A percentile compares a stretch with the other conserved stretches of the same genome.
These are phyloP conservation scores for Bradypodion pumilum DNA, from an alignment of 2,797 vertebrate species.

Conservation along the genomic window DNA sequence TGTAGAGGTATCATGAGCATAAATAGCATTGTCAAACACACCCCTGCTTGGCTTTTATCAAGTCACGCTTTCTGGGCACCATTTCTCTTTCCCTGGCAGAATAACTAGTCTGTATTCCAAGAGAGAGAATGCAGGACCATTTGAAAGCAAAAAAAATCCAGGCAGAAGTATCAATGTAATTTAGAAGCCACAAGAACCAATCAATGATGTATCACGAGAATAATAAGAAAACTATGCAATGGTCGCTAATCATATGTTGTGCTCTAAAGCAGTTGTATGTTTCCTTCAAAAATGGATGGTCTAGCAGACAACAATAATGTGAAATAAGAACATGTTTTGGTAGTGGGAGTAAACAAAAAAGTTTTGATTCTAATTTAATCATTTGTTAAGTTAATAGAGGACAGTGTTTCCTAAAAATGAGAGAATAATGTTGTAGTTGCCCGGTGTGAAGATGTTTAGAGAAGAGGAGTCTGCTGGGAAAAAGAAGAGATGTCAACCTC, in stretches of 20 bases:
- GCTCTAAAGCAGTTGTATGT: background rate
- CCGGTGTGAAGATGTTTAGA: background rate
- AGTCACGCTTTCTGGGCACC: background rate
- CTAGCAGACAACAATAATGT: background rate
- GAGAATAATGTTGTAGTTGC: background rate
- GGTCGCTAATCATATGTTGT: background rate
- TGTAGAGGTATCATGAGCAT: constrained; percentile 19
- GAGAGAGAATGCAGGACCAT: constrained; percentile 1
- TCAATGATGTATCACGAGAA: background rate
- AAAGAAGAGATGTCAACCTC: background rate
- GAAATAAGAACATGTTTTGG: background rate
- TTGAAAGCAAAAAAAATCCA: background rate
- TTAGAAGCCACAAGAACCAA: background rate
- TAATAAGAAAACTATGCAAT: background rate
- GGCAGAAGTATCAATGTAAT: background rate
- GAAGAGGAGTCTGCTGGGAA: too few species aligned
- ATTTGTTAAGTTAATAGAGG: background rate
- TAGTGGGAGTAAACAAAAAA: background rate
- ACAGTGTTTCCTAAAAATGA: background rate
- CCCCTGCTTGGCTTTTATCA: constrained; percentile 23
- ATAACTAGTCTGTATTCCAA: background rate
- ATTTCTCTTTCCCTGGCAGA: constrained; percentile 1
- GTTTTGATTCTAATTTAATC: too few species aligned
- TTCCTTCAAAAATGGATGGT: background rate
- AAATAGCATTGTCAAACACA: constrained; percentile 2